Evolutionary conservation across 2,113 vertebrate genomes (phyloP).

Genomic region (Tapirus terrestris): DNA sequence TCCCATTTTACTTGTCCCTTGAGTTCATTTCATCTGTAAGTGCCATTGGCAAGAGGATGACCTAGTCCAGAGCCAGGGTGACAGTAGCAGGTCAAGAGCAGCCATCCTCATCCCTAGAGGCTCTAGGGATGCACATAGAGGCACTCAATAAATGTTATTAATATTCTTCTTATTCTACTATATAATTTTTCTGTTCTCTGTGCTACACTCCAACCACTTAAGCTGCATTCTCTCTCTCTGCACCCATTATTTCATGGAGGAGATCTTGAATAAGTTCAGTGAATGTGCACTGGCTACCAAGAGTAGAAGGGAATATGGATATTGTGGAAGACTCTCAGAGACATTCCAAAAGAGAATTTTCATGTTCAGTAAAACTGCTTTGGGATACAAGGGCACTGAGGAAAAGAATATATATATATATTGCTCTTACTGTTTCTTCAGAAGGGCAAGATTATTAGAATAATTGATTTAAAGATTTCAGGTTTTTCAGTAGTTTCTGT

Average conservation of each 20-base stretch:
- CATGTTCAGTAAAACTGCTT: constrained; percentile 55
- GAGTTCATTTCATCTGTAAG: not conserved
- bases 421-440: constrained; percentile 9
- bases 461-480: constrained; percentile 28
- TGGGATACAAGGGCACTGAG: not conserved
- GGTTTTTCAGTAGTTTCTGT: not conserved
- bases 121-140: not conserved
- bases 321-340: constrained; percentile 74
- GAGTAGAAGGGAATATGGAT: constrained; percentile 64
- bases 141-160: not conserved
- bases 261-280: not conserved
- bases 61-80: not conserved
- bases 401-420: not conserved
- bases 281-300: not conserved
- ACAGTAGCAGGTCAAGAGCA: not conserved
- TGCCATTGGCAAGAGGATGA: not conserved
- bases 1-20: constrained; percentile 34
- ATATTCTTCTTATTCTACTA: not conserved
- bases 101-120: not conserved
- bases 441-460: not conserved
- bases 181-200: not conserved
- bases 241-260: not conserved
- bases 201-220: not conserved
- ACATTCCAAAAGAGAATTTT: constrained; percentile 73
- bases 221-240: not conserved